phyloP scores from a whole-genome alignment of 2,888 invertebrate species.

The Drosophila testacea region DNA sequence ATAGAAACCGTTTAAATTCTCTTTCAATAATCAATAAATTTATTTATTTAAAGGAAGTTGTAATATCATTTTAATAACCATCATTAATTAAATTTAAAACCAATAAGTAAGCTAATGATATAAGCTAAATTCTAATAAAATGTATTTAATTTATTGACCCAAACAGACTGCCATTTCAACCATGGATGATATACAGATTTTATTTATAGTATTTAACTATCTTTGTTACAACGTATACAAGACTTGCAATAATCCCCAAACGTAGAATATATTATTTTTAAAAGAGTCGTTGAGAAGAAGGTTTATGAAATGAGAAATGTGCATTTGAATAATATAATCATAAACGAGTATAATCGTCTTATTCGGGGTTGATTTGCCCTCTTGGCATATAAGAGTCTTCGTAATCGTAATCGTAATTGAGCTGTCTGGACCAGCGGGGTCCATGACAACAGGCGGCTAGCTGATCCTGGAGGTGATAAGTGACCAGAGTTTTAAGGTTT shows the following conservation, averaged over 20 bases:
- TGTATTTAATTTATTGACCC: too few species aligned
- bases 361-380: conserved; percentile 43
- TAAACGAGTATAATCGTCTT: conserved; percentile 37
- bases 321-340: conserved; percentile 64
- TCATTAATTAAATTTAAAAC: too few species aligned
- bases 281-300: conserved; percentile 52
- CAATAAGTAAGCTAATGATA: too few species aligned
- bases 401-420: conserved; percentile 48
- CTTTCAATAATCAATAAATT: too few species aligned
- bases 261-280: conserved; percentile 22
- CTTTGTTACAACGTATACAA: background rate
- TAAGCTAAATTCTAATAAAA: too few species aligned
- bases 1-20: too few species aligned
- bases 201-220: too few species aligned
- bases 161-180: too few species aligned
- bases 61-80: too few species aligned
- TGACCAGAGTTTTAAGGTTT: conserved; percentile 56
- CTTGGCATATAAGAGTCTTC: background rate
- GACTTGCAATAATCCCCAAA: background rate
- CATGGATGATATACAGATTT: too few species aligned
- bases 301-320: conserved; percentile 31
- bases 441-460: conserved; percentile 18
- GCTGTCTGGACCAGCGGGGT: conserved; percentile 66
- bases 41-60: too few species aligned
- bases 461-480: conserved; percentile 64